These are phyloP conservation scores for Crax fasciolata DNA, from an alignment of 2,797 vertebrate species.

Conservation along the genomic window DNA sequence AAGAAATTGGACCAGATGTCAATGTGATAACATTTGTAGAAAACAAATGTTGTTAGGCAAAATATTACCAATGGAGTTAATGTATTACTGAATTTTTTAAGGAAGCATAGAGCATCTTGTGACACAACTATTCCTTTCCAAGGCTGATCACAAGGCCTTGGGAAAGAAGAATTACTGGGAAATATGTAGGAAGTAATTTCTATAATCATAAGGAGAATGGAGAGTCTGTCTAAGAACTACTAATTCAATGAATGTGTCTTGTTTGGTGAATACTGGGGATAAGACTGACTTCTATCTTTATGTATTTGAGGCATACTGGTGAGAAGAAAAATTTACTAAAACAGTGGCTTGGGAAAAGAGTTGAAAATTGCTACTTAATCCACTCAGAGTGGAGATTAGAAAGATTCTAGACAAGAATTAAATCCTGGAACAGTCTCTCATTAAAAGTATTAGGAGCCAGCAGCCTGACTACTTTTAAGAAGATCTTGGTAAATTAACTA, in stretches of 20 bases:
- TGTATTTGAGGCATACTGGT: not conserved
- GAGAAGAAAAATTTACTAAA: not conserved
- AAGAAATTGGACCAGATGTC: not conserved
- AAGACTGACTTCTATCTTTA: not conserved
- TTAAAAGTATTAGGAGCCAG: not conserved
- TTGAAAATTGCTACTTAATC: not conserved
- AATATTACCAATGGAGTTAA: not conserved
- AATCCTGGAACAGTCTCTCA: not conserved
- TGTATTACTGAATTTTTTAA: not conserved
- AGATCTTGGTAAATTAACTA: not conserved
- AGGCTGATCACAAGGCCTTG: not conserved
- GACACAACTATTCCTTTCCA: not conserved
- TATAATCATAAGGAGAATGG: not conserved
- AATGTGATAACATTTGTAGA: not conserved
- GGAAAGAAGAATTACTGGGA: not conserved
- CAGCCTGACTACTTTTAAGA: not conserved
- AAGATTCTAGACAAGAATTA: not conserved
- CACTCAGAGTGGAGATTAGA: not conserved
- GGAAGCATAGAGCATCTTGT: not conserved
- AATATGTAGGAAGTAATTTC: not conserved
- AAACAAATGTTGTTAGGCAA: not conserved
- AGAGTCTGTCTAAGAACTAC: not conserved
- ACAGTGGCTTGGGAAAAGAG: not conserved
- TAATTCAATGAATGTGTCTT: not conserved
- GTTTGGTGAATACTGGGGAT: not conserved